phyloP scores from a whole-genome alignment of 2,797 vertebrate species.

The Naso thynnoides region DNA sequence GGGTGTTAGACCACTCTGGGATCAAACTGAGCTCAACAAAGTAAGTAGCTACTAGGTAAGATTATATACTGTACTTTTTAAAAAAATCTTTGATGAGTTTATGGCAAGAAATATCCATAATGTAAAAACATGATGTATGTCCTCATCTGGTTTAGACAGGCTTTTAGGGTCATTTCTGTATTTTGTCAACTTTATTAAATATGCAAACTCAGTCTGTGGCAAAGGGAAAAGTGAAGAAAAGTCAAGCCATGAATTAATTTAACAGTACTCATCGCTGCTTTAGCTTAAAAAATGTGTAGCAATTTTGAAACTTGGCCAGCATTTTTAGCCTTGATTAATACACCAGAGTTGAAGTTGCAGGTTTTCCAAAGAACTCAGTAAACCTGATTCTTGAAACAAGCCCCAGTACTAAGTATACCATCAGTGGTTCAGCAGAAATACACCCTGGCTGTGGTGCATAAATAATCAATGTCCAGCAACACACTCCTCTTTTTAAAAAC shows the following conservation, averaged over 20 bases:
- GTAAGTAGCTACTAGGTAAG: neutral
- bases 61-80: neutral
- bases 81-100: neutral
- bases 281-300: neutral
- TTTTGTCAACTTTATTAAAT: neutral
- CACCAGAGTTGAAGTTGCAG: neutral
- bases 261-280: neutral
- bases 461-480: slow-evolving; percentile 26
- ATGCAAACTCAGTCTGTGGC: too few species aligned
- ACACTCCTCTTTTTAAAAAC: neutral
- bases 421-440: slow-evolving; percentile 1
- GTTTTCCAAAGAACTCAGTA: slow-evolving; percentile 1
- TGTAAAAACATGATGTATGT: too few species aligned
- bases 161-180: neutral
- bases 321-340: neutral
- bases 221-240: neutral
- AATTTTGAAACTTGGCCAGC: neutral
- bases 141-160: neutral
- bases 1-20: neutral
- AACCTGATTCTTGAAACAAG: neutral
- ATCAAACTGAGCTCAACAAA: neutral
- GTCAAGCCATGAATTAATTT: neutral
- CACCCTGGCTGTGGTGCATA: slow-evolving; percentile 1
- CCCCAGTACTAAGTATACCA: slow-evolving; percentile 2
- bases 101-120: neutral